Conservation (phyloP, 1,140 invertebrate species). For the Ctenoplectra terminalis region DNA sequence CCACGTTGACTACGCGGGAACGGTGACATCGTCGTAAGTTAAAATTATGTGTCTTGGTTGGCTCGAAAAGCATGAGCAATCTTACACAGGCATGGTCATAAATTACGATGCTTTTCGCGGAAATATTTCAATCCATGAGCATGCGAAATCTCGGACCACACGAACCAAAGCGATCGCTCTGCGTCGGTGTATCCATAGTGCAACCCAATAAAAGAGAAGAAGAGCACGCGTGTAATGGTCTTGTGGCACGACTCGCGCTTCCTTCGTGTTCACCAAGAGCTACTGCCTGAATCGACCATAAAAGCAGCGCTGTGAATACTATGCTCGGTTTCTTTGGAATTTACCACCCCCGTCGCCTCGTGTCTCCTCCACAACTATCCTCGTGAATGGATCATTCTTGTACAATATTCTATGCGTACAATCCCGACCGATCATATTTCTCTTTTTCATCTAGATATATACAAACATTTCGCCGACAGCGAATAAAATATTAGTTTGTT, state of each 20-base stretch:
- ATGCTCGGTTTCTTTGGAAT: constrained; percentile 10
- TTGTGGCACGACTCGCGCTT: not conserved
- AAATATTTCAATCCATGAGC: constrained; percentile 66
- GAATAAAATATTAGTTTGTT: too few species aligned
- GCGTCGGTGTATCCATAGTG: not conserved
- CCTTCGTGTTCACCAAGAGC: constrained; percentile 27
- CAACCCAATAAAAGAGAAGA: not conserved
- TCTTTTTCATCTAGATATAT: not conserved
- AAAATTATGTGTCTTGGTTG: not conserved
- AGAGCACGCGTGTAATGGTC: constrained; percentile 57
- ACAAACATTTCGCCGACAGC: not conserved
- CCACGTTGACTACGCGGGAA: too few species aligned
- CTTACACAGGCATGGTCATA: not conserved
- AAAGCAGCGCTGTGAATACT: constrained; percentile 2
- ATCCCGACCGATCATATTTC: not conserved
- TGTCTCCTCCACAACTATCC: too few species aligned
- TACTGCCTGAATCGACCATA: constrained; percentile 44
- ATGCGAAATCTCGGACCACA: constrained; percentile 53
- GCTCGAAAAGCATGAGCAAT: not conserved
- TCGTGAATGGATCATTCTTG: constrained; percentile 2
- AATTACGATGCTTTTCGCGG: constrained; percentile 54
- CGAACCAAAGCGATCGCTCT: constrained; percentile 68
- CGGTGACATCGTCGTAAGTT: not conserved
- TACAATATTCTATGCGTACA: not conserved
- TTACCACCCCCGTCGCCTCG: not conserved